Base-by-base conservation (phyloP, 2,888 invertebrate genomes). In the Villa cingulata region DNA sequence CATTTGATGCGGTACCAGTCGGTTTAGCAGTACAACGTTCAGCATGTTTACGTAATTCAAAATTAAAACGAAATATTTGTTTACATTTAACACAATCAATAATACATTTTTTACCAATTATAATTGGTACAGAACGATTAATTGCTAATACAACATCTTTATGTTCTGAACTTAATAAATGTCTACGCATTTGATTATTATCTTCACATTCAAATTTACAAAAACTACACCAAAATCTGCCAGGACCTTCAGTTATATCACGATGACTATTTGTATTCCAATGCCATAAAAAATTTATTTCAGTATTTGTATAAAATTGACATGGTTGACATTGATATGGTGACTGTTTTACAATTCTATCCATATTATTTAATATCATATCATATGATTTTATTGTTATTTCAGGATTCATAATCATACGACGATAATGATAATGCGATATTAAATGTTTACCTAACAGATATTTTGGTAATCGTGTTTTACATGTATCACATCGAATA, bases 311-410 rank as follows among this genome's bases (percentile, higher is more conserved):
- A 63, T 86, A 92, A 66, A 86, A 92, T 48, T 78, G 78, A 63
- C 92, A 92, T 15, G 83, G 75, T 38, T 78, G 78, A 62, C 92
- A 92, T 65, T 89, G 90, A 61, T 83, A 92, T 0, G 88, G 89
- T 41, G 86, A 81, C 57, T 89, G 85, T 49, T 80, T 74, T 7
- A 88, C 81, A 52, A 91, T 80, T 49, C 80, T 78, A 53, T 76
- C 75, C 60, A 89, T 87, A 63, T 90, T 82, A 45, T 80, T 78
- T 32, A 89, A 71, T 45, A 90, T 78, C 59, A 86, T 74, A 45
- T 74, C 72, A 51, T 75, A 74, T 10, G 76, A 74, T 12, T 75
- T 72, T 27, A 2, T 2, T n/a, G n/a, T n/a, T 23, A 23, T 23
- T 27, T 70, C 70, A 4, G 76, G 74, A 51, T 74, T 70, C 40